Base-by-base conservation (phyloP, 2,888 invertebrate genomes). In the Hyposoter dolosus region DNA sequence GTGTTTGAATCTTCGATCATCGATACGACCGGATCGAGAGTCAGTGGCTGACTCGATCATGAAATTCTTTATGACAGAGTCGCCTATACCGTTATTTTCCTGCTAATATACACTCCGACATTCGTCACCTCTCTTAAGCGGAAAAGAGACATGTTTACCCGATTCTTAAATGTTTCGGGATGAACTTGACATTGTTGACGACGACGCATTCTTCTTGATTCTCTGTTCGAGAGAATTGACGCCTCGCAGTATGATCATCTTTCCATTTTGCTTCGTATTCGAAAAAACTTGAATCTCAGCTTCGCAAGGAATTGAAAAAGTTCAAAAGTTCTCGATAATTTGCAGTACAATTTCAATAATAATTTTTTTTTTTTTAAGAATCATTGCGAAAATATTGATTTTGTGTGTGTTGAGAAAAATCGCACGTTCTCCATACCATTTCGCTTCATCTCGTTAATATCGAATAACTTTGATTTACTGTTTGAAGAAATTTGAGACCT, bases 31-130 rank as follows among this genome's bases (percentile, higher is more conserved):
- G 53, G 56, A 82, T 80, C 47, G 28, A 7, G 40, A 19, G 35
- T 56, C 23, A 15, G 43, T 23, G 43, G 65, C 32, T 47, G 45
- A 74, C 56, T 60, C 63, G 75, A 43, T 74, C 35, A 35, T 69
- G 79, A 63, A 79, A 87, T 85, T 85, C 79, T 75, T 72, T 71
- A 76, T 82, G 78, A 87, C 80, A 45, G 77, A 87, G 82, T 85
- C 79, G 68, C 32, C 4, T 78, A 28, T 80, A 79, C 87, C 87
- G 87, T 85, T 87, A 87, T 68, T 66, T 82, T 85, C 85, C 83
- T 74, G 80, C 72, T 74, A 81, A 28, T 72, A 40, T 32, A 74
- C 66, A 43, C 71, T 80, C 66, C 53, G 40, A 76, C 78, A 66
- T 80, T 74, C 85, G 85, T 85, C 85, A 87, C 82, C 85, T 85